These are phyloP conservation scores for Sarotherodon lohbergeri DNA, from an alignment of 2,113 vertebrate genomes.

Conservation along the genomic window DNA sequence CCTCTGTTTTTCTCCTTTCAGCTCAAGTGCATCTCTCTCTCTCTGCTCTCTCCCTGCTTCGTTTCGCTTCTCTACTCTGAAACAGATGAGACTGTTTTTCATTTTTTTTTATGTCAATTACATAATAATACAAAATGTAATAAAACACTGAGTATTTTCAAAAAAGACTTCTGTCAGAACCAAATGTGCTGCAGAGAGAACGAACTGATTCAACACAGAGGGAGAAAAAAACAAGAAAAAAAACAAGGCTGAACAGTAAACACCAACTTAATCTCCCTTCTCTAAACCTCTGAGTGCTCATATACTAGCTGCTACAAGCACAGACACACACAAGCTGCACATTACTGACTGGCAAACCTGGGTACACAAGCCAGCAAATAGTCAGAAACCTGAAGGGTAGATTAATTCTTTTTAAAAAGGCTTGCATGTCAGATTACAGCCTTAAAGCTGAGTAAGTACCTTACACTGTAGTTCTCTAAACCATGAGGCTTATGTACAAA, in stretches of 20 bases:
- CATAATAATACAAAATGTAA: background rate
- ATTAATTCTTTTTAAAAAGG: background rate
- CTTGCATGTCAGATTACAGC: background rate
- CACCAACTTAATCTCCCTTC: constrained; percentile 16
- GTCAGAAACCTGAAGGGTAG: background rate
- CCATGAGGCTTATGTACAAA: background rate
- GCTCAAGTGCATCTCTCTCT: background rate
- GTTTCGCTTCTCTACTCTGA: background rate
- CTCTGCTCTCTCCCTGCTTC: background rate
- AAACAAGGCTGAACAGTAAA: background rate
- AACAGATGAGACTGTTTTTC: background rate
- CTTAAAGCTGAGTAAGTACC: background rate
- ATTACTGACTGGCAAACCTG: background rate
- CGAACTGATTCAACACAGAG: background rate
- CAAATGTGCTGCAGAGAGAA: background rate
- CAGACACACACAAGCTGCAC: background rate
- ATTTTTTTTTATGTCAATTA: background rate
- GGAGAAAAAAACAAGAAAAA: background rate
- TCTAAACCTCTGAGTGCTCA: constrained; percentile 16
- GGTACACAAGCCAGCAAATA: background rate
- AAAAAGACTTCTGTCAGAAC: background rate
- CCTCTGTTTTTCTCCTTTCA: constrained; percentile 25
- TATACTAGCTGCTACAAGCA: constrained; percentile 16
- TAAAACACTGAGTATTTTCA: background rate
- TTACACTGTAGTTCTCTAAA: background rate